A percentile compares a stretch with the other conserved stretches of the same genome.
These are phyloP conservation scores for Ips nitidus DNA, from an alignment of 1,140 invertebrate species.

Conservation along the genomic window DNA sequence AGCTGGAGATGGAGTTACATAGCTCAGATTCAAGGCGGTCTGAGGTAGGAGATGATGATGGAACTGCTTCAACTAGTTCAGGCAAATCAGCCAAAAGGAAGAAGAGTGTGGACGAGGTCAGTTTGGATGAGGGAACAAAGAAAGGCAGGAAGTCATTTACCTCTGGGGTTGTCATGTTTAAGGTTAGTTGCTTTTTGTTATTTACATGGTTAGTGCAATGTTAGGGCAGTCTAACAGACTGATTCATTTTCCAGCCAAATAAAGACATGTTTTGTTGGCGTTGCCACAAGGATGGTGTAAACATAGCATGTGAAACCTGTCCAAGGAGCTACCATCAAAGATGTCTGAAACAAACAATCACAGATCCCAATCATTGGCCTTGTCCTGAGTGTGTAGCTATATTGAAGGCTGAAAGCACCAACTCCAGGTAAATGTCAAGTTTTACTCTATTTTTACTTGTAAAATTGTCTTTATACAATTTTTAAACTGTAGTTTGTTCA, in stretches of 20 bases:
- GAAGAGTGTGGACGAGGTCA: conserved; percentile 12
- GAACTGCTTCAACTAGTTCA: not conserved
- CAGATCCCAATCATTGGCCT: conserved; percentile 69
- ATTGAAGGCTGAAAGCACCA: conserved; percentile 76
- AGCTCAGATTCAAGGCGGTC: conserved; percentile 24
- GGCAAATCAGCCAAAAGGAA: not conserved
- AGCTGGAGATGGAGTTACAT: conserved; percentile 36
- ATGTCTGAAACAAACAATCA: conserved; percentile 65
- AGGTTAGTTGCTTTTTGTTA: conserved; percentile 25
- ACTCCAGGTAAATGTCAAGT: conserved; percentile 51
- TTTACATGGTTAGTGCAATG: not conserved
- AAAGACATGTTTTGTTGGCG: conserved; percentile 87
- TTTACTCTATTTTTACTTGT: not conserved
- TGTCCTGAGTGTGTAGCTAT: conserved; percentile 85
- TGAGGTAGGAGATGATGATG: conserved; percentile 15
- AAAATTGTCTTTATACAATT: not conserved
- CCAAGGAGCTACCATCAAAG: conserved; percentile 81
- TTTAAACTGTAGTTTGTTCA: too few relatives aligned
- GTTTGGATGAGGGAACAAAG: conserved; percentile 32
- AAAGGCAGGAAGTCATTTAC: conserved; percentile 32
- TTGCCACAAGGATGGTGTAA: conserved; percentile 71
- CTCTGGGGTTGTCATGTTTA: conserved; percentile 24
- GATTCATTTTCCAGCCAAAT: conserved; percentile 37
- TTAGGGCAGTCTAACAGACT: not conserved
- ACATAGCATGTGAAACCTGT: conserved; percentile 76